These are phyloP conservation scores for Mellilla xanthometata DNA, from an alignment of 2,888 invertebrate species.

Conservation along the genomic window DNA sequence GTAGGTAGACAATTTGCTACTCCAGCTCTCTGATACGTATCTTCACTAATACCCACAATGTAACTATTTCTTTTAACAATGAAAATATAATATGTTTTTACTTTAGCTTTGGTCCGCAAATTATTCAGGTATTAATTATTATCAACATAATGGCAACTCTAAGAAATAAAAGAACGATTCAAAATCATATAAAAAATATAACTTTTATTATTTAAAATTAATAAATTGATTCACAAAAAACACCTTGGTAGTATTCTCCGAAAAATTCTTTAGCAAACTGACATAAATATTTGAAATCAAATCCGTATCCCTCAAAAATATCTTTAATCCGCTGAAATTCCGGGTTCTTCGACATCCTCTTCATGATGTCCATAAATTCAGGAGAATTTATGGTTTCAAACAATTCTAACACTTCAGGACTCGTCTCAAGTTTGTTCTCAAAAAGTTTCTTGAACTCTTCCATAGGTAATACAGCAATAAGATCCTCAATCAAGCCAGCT, in stretches of 20 bases:
- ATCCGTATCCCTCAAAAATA: constrained; percentile 41
- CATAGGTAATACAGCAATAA: constrained; percentile 38
- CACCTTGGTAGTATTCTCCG: constrained; percentile 41
- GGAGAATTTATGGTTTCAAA: constrained; percentile 42
- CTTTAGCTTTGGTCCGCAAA: too few relatives aligned
- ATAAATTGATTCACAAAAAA: constrained; percentile 34
- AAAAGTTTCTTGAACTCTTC: constrained; percentile 46
- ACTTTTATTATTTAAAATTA: too few relatives aligned
- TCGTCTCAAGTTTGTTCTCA: constrained; percentile 42
- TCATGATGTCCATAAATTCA: constrained; percentile 46
- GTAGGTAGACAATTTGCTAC: constrained; percentile 53
- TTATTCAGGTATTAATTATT: too few relatives aligned
- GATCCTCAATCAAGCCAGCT: constrained; percentile 40
- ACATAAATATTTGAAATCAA: constrained; percentile 43
- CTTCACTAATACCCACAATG: too few relatives aligned
- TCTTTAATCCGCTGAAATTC: constrained; percentile 42
- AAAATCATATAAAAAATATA: too few relatives aligned
- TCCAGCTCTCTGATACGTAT: constrained; percentile 31
- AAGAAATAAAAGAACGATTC: too few relatives aligned
- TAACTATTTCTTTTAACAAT: too few relatives aligned
- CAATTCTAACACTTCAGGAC: constrained; percentile 39
- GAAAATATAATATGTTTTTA: too few relatives aligned
- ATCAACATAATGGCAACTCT: too few relatives aligned
- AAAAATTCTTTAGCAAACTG: constrained; percentile 38
- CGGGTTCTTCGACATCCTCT: constrained; percentile 40